phyloP scores from a whole-genome alignment of 1,140 invertebrate genomes.

The Calliopsis andreniformis region DNA sequence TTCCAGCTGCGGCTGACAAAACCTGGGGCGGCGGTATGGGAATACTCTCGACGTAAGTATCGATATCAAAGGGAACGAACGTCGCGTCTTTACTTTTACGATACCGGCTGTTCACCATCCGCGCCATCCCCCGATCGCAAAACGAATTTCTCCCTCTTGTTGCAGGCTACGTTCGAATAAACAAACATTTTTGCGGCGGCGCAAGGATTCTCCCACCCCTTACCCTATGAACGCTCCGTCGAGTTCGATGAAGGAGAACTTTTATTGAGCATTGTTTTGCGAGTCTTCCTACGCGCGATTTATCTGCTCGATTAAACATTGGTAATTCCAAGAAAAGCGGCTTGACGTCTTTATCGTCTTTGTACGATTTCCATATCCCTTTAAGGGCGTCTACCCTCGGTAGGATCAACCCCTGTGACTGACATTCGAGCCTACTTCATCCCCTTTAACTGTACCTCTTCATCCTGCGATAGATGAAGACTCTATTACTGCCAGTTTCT shows the following conservation, averaged over 20 bases:
- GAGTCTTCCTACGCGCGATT: slow-evolving; percentile 22
- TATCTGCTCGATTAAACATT: slow-evolving; percentile 46
- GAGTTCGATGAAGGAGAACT: slow-evolving; percentile 2
- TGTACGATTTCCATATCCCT: slow-evolving; percentile 36
- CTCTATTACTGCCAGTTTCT: slow-evolving; percentile 8
- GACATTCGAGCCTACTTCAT: too few species aligned
- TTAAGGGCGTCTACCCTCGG: slow-evolving; percentile 22
- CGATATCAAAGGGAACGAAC: slow-evolving; percentile 41
- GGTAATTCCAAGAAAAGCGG: slow-evolving; percentile 9
- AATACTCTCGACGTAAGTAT: slow-evolving; percentile 7
- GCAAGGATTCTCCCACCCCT: background rate
- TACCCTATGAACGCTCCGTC: background rate
- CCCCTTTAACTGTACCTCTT: background rate
- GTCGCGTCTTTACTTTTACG: slow-evolving; percentile 24
- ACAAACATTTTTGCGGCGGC: slow-evolving; percentile 35
- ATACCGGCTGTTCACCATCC: background rate
- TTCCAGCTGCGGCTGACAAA: background rate
- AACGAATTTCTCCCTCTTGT: slow-evolving; percentile 30
- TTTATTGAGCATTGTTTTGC: slow-evolving; percentile 34
- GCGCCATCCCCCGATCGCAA: background rate
- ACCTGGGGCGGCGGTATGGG: background rate
- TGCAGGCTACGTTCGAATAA: slow-evolving; percentile 10
- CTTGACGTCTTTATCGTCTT: slow-evolving; percentile 39
- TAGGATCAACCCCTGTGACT: background rate
- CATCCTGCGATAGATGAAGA: background rate